phyloP scores from a whole-genome alignment of 2,888 invertebrate genomes.

The Onchidella celtica region DNA sequence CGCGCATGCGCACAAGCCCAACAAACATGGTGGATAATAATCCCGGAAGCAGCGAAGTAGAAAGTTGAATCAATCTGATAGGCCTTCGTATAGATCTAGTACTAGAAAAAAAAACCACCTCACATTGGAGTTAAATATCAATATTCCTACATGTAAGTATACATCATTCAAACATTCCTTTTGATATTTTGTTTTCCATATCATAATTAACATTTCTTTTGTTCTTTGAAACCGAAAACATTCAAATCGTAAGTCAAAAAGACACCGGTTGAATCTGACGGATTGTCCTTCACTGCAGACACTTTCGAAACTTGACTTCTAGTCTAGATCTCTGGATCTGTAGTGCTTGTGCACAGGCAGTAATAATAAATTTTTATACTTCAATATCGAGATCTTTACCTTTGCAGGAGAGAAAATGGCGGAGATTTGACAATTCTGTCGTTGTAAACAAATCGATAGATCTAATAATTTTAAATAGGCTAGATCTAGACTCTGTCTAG shows the following conservation, averaged over 20 bases:
- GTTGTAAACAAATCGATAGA: too few relatives aligned
- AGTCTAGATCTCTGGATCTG: too few relatives aligned
- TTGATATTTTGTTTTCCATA: background rate
- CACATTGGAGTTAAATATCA: background rate
- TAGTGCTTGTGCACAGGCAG: too few relatives aligned
- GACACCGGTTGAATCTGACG: background rate
- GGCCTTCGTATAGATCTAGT: too few relatives aligned
- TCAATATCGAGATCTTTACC: too few relatives aligned
- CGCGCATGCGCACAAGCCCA: conserved; percentile 33
- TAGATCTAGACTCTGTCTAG: too few relatives aligned
- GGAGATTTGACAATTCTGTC: too few relatives aligned
- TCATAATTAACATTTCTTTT: background rate
- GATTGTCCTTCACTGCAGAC: too few relatives aligned
- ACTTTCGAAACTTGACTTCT: too few relatives aligned
- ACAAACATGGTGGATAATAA: conserved; percentile 38
- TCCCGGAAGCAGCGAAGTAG: conserved; percentile 35
- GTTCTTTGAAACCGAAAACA: background rate
- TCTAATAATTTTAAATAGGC: too few relatives aligned
- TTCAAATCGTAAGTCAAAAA: background rate
- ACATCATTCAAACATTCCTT: background rate
- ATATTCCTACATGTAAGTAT: background rate
- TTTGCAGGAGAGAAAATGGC: background rate
- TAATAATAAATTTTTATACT: too few relatives aligned
- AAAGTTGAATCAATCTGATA: conserved; percentile 34
- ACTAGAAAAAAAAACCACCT: too few relatives aligned